Conservation (phyloP, 2,888 invertebrate genomes). For the Orgyia antiqua region DNA sequence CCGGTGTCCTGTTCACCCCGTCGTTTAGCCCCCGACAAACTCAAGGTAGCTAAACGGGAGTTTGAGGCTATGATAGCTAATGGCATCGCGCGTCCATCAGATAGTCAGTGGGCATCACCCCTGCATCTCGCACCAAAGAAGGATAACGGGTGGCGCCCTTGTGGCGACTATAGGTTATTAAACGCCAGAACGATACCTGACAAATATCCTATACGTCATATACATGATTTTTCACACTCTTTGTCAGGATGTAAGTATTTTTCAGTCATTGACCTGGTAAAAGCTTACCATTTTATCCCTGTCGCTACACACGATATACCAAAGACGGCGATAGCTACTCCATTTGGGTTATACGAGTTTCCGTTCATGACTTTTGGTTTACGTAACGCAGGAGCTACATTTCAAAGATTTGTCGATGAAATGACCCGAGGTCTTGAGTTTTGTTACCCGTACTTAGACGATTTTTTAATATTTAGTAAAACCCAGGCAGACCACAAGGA, state of each 20-base stretch:
- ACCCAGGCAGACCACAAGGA: background rate
- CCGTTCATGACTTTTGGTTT: constrained; percentile 1
- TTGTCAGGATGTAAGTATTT: constrained; percentile 1
- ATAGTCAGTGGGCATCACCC: constrained; percentile 2
- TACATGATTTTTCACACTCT: background rate
- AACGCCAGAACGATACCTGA: constrained; percentile 1
- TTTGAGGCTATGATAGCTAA: background rate
- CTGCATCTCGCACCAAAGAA: constrained; percentile 1
- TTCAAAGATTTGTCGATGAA: constrained; percentile 4
- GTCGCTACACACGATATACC: background rate
- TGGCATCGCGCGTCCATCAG: constrained; percentile 1
- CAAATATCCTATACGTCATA: constrained; percentile 1
- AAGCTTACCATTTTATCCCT: constrained; percentile 1
- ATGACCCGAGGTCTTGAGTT: constrained; percentile 1
- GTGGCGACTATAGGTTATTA: background rate
- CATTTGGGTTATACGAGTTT: constrained; percentile 1
- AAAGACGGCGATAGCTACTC: constrained; percentile 1
- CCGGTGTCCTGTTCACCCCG: constrained; percentile 2
- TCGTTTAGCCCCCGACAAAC: too few species aligned
- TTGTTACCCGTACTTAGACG: constrained; percentile 1
- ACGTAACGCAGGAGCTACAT: background rate
- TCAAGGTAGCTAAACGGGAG: background rate
- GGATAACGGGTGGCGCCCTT: constrained; percentile 2
- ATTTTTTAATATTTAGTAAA: background rate
- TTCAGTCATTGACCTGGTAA: background rate